Evolutionary conservation across 2,797 vertebrate genomes (phyloP).

Genomic region (Lagorchestes hirsutus): DNA sequence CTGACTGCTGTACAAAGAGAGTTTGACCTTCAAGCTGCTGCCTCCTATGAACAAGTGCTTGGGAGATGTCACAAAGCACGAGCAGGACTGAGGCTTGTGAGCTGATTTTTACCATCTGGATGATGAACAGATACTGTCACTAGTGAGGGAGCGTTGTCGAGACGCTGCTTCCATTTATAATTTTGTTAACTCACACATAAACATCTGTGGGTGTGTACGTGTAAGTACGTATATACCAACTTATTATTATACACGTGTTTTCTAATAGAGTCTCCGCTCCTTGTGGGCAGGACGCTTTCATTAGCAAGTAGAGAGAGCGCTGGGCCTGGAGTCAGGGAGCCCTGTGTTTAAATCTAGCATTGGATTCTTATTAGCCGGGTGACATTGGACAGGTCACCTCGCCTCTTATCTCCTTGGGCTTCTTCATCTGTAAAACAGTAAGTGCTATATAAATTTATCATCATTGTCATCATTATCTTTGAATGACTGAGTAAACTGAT

Average conservation of each 20-base stretch:
- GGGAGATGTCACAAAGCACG: background rate
- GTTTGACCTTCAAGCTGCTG: background rate
- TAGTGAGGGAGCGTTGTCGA: background rate
- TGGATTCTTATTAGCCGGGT: background rate
- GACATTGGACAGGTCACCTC: too few relatives aligned
- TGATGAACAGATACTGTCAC: background rate
- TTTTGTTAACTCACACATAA: conserved; percentile 11
- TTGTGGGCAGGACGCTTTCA: too few relatives aligned
- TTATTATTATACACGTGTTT: background rate
- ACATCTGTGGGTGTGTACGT: background rate
- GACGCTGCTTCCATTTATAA: conserved; percentile 28
- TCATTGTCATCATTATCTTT: background rate
- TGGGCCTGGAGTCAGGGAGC: background rate
- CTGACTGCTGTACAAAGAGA: background rate
- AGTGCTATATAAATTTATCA: background rate
- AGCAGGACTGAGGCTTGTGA: background rate
- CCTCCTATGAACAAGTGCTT: background rate
- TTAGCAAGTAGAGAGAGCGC: background rate
- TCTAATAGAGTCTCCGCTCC: too few relatives aligned
- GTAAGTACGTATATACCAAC: background rate
- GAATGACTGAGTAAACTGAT: background rate
- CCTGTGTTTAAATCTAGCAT: background rate
- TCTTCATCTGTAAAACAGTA: background rate
- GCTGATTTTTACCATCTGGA: background rate
- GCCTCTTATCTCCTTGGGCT: background rate